Evolutionary conservation across 2,797 vertebrate genomes (phyloP).

Genomic region (Cottoperca gobio): DNA sequence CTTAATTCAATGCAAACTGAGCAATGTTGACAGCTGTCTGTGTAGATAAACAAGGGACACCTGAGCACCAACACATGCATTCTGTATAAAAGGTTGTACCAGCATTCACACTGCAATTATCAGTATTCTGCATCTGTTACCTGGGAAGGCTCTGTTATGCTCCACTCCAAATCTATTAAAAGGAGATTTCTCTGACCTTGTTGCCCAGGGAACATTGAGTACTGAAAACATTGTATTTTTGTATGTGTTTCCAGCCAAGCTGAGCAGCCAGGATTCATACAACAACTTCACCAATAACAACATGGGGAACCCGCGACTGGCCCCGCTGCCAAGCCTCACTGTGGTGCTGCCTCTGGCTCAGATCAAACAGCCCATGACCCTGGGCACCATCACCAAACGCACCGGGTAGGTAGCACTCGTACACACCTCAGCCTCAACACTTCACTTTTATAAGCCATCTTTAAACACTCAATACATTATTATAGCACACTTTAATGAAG

Average conservation of each 20-base stretch:
- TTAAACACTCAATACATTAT: neutral
- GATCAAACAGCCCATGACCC: conserved; percentile 98
- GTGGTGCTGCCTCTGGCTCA: conserved; percentile 95
- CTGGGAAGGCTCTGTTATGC: conserved; percentile 4
- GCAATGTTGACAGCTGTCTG: conserved; percentile 36
- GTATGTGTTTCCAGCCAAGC: conserved; percentile 86
- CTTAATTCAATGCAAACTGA: conserved; percentile 33
- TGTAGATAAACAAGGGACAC: conserved; percentile 28
- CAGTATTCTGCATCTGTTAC: conserved; percentile 9
- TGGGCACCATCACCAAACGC: conserved; percentile 97
- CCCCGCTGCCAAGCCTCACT: conserved; percentile 92
- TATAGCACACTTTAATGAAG: too few relatives aligned
- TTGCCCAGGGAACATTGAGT: neutral
- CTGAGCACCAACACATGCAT: conserved; percentile 36
- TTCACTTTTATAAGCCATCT: neutral
- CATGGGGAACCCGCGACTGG: conserved; percentile 94
- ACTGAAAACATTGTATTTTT: neutral
- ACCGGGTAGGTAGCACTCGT: conserved; percentile 88
- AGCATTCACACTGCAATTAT: conserved; percentile 13
- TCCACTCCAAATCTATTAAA: conserved; percentile 3
- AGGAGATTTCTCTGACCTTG: conserved; percentile 16
- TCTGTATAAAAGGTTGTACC: conserved; percentile 35
- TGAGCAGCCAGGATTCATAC: conserved; percentile 95
- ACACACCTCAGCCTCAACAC: neutral
- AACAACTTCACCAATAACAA: conserved; percentile 98